A percentile compares a stretch with the other conserved stretches of the same genome.
phyloP scores from a whole-genome alignment of 2,797 vertebrate species.

The Limnodromus scolopaceus region DNA sequence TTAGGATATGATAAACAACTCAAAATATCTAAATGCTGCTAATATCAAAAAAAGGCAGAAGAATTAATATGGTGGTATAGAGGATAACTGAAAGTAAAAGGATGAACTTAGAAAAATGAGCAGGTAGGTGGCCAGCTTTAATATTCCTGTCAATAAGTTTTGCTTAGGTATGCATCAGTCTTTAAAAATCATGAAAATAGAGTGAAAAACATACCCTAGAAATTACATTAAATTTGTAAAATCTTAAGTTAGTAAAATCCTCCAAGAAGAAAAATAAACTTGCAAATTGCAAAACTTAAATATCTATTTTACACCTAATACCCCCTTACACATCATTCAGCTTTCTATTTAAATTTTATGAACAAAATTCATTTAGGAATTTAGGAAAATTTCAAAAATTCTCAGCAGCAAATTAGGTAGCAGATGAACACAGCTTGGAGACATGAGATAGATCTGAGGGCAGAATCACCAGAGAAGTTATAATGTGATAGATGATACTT shows the following conservation, averaged over 20 bases:
- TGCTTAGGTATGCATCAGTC: neutral
- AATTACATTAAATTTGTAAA: neutral
- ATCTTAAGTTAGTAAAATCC: neutral
- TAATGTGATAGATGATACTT: neutral
- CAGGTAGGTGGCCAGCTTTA: neutral
- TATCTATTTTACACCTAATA: neutral
- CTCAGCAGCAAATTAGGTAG: neutral
- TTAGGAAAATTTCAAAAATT: neutral
- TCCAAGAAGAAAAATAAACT: neutral
- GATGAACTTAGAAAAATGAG: neutral
- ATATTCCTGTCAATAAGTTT: neutral
- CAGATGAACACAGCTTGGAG: neutral
- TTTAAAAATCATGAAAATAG: neutral
- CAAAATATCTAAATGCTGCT: neutral
- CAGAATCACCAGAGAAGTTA: neutral
- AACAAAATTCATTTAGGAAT: neutral
- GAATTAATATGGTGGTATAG: neutral
- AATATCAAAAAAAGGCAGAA: neutral
- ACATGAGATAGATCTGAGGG: neutral
- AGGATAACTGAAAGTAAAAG: neutral
- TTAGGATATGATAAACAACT: neutral
- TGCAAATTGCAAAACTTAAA: neutral
- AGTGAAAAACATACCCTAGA: neutral
- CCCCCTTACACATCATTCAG: accelerated
- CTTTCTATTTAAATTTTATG: neutral